A percentile compares a stretch with the other conserved stretches of the same genome.
Evolutionary conservation across 2,797 vertebrate species (phyloP).

Genomic region (Knipowitschia caucasica): DNA sequence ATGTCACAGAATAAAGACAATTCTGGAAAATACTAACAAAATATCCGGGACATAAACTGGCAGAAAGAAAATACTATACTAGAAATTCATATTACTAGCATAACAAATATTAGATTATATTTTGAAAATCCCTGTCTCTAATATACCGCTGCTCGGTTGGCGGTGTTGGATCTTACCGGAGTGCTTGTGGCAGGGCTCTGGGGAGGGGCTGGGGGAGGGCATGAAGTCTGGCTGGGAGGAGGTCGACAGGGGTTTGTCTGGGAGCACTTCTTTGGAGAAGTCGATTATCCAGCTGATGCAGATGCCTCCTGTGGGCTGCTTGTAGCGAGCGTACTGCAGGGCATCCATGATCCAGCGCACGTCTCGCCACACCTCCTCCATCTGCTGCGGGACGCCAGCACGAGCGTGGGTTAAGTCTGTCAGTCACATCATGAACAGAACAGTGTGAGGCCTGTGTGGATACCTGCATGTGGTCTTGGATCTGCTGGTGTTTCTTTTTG

Average conservation of each 20-base stretch:
- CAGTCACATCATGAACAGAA: background rate
- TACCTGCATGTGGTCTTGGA: constrained; percentile 89
- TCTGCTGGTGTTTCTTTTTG: constrained; percentile 87
- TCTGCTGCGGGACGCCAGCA: constrained; percentile 74
- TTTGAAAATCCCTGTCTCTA: too few relatives aligned
- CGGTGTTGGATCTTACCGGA: constrained; percentile 68
- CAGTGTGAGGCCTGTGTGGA: background rate
- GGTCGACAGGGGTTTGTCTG: constrained; percentile 70
- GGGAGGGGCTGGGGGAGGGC: constrained; percentile 83
- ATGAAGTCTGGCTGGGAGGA: constrained; percentile 83
- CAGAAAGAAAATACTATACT: too few relatives aligned
- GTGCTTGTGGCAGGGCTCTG: constrained; percentile 78
- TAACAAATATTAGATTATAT: too few relatives aligned
- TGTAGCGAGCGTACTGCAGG: constrained; percentile 88
- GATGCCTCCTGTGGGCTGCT: constrained; percentile 83
- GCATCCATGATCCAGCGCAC: constrained; percentile 91
- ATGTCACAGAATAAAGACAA: too few relatives aligned
- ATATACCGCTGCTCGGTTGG: background rate
- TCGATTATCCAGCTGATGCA: constrained; percentile 82
- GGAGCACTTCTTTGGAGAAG: constrained; percentile 66
- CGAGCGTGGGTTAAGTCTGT: background rate
- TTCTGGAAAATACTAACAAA: too few relatives aligned
- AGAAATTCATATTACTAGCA: too few relatives aligned
- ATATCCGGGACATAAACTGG: too few relatives aligned
- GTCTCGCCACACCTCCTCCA: constrained; percentile 91